Base-by-base conservation (phyloP, 1,140 invertebrate species). In the Spodoptera litura region DNA sequence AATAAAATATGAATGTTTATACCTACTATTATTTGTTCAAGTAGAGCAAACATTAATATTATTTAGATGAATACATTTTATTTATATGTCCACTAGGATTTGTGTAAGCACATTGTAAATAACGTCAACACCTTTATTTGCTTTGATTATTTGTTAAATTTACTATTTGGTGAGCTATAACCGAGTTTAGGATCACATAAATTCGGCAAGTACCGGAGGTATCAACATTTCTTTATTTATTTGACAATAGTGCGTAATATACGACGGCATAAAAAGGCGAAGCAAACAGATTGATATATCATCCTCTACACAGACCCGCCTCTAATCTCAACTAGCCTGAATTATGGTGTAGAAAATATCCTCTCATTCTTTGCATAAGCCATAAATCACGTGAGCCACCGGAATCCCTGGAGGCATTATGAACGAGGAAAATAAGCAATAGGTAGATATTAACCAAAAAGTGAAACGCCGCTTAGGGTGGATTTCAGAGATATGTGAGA, bases 281-380 rank as follows among this genome's bases (percentile, higher is more conserved):
- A 79, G 75, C 74, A 78, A 76, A 87, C 82, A 88, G 86, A 93
- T 90, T 89, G 89, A 93, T 91, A 91, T 90, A 92, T 91, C 89
- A 91, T 90, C 83, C 81, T 83, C 83, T 85, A 85, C 78, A 85
- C 81, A 79, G 83, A 85, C 78, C 87, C 83, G 86, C 82, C 85
- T 91, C 86, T 91, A 93, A 93, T 93, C 92, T 92, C 90, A 91
- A 93, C 88, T 89, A 89, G 84, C 88, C 85, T 92, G 92, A 92
- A 92, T 93, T 93, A 93, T 92, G 90, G 88, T 91, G 91, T 88
- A 91, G 91, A 91, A 93, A 91, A 92, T 92, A 93, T 91, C 90
- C 86, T 91, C 90, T 90, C 88, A 88, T 92, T 92, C 89, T 92
- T 91, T 93, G 91, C 91, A 93, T 93, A 92, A 89, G 86, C 83